Percentiles rank a stretch among this genome's conserved stretches.
These are phyloP conservation scores for Sebastolobus alascanus DNA, from an alignment of 2,797 vertebrate species.

Conservation along the genomic window DNA sequence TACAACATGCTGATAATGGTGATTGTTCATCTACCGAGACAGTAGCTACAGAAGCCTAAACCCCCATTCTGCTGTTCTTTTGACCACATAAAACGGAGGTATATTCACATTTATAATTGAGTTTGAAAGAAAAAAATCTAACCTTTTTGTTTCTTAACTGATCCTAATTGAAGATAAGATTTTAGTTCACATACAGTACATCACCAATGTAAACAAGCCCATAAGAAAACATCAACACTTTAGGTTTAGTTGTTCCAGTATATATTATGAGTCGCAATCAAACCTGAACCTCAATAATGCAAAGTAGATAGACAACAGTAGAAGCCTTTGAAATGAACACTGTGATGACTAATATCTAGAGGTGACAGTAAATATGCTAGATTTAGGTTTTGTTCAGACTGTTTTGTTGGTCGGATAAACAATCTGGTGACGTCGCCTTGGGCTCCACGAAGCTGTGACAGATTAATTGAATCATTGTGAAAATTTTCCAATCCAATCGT, in stretches of 20 bases:
- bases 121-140: background rate
- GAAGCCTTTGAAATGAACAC: background rate
- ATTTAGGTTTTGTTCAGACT: background rate
- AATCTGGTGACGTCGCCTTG: background rate
- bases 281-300: background rate
- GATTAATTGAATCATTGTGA: background rate
- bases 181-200: background rate
- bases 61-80: background rate
- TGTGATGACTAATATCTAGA: background rate
- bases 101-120: background rate
- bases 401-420: background rate
- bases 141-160: background rate
- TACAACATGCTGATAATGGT: slow-evolving; percentile 26
- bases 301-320: background rate
- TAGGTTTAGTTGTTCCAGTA: background rate
- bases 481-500: no score
- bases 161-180: background rate
- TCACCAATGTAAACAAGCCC: background rate
- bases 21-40: slow-evolving; percentile 35
- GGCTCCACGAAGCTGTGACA: background rate
- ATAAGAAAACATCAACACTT: background rate
- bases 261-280: background rate
- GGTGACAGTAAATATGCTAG: background rate
- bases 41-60: slow-evolving; percentile 42
- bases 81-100: background rate